Conservation (phyloP, 2,113 vertebrate species). For the Corythoichthys intestinalis region DNA sequence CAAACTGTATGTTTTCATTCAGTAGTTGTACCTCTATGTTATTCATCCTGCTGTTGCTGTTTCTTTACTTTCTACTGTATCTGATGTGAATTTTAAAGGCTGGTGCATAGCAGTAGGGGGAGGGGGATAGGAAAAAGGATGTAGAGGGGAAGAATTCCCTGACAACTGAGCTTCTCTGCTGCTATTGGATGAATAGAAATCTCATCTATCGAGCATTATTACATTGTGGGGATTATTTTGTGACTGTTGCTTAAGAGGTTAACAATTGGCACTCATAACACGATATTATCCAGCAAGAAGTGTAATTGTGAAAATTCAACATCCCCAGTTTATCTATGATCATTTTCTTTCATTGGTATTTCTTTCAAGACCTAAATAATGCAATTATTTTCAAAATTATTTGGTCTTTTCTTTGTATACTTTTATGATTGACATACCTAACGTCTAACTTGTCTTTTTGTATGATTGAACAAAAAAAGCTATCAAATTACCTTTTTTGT, state of each 20-base stretch:
- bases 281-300: not conserved
- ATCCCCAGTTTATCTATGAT: not conserved
- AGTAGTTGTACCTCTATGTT: not conserved
- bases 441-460: too few species aligned
- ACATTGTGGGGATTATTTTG: not conserved
- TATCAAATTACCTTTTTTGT: too few species aligned
- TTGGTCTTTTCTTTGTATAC: too few species aligned
- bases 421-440: too few species aligned
- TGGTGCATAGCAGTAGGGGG: constrained; percentile 17
- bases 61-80: not conserved
- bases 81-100: constrained; percentile 25
- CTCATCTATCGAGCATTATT: not conserved
- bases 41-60: not conserved
- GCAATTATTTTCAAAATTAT: too few species aligned
- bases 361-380: not conserved
- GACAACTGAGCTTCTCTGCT: constrained; percentile 42
- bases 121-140: constrained; percentile 6
- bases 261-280: not conserved
- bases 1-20: not conserved
- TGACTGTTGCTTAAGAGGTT: not conserved
- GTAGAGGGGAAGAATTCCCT: constrained; percentile 13
- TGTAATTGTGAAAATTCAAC: not conserved
- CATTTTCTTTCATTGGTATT: not conserved
- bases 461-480: too few species aligned
- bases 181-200: constrained; percentile 46